Evolutionary conservation across 1,140 invertebrate species (phyloP), one percentile per base, ranked within the genome.

Genomic region (Diprion similis): DNA sequence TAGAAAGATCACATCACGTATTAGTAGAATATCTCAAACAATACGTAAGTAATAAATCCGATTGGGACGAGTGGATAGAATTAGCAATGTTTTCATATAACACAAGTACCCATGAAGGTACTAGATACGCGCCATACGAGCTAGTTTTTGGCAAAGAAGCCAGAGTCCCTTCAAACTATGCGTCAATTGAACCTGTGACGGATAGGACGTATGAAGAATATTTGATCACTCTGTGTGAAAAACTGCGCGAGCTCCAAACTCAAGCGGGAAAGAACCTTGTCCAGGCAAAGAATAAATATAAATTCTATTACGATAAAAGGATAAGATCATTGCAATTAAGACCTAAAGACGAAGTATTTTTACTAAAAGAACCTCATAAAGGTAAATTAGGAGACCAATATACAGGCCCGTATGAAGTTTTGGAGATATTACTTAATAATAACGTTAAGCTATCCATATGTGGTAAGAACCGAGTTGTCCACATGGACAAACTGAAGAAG

Each of bases 11-110:
- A 0, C 72, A 71, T 47, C 46, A 68, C 8, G n/a, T n/a, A n/a
- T n/a, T n/a, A n/a, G n/a, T n/a, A n/a, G n/a, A n/a, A n/a, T n/a
- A n/a, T n/a, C n/a, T 76, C 13, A 46, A 9, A 10, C 72, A 77
- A 65, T 83, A 79, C 47, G 69, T 77, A 13, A 68, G 77, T 11
- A 17, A 46, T 0, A 66, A 75, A 8, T 76, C 81, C 10, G 74
- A 83, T 67, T 89, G 86, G 86, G 82, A 87, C 51, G 18, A 78
- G 19, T 80, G 72, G 46, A 8, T 84, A 1, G 75, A 70, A 6
- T 75, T 76, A 46, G 79, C 80, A 0, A 66, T 19, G 9, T 72
- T 78, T 13, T 68, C 74, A 0, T 75, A 75, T 10, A 75, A 75
- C 13, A 75, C 74, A 0, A 75, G 78, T 45, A 47, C 74, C 10